phyloP scores from a whole-genome alignment of 30 jellyfish, hydroid and myxozoan species.

The Aurelia sp. region DNA sequence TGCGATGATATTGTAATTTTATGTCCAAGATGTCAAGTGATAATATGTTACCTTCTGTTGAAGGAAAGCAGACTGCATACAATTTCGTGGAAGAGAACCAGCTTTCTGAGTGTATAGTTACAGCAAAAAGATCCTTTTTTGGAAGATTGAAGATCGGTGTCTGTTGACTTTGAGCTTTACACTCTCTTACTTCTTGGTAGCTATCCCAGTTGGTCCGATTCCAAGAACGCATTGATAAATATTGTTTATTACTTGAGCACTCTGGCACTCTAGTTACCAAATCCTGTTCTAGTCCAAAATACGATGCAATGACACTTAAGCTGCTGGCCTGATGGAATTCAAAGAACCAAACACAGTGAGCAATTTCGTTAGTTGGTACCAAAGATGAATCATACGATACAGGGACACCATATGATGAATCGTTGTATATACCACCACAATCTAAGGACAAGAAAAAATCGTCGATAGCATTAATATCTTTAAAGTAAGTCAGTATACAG shows the following conservation, averaged over 20 bases:
- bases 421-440: slow-evolving; percentile 19
- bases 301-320: slow-evolving; percentile 7
- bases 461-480: too few relatives aligned
- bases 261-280: neutral
- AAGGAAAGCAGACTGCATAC: too few relatives aligned
- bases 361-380: neutral
- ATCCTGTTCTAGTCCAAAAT: neutral
- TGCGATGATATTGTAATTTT: too few relatives aligned
- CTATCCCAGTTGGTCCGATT: slow-evolving; percentile 2
- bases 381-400: neutral
- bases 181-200: neutral
- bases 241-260: neutral
- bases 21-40: too few relatives aligned
- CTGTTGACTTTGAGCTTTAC: slow-evolving; percentile 1
- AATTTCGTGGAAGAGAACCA: too few relatives aligned
- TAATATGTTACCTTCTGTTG: too few relatives aligned
- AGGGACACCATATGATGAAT: neutral
- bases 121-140: too few relatives aligned
- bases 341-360: slow-evolving; percentile 43
- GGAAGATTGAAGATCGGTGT: too few relatives aligned
- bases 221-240: slow-evolving; percentile 3
- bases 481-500: too few relatives aligned
- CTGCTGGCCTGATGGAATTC: slow-evolving; percentile 11
- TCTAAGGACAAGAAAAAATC: too few relatives aligned
- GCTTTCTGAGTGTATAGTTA: too few relatives aligned